phyloP scores from a whole-genome alignment of 2,797 vertebrate genomes.

The Botia almorhae region DNA sequence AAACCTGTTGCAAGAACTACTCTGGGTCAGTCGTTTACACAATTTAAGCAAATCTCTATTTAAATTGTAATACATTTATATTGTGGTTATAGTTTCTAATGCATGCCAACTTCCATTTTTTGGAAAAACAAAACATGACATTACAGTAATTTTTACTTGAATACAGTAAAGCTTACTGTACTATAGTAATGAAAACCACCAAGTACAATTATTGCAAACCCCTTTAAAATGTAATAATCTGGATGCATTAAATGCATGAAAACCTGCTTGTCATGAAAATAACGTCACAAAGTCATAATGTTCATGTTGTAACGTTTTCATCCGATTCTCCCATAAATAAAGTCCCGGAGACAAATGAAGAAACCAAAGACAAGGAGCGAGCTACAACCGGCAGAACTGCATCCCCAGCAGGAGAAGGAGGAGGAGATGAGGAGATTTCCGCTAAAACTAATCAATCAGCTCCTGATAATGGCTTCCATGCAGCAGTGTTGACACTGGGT shows the following conservation, averaged over 20 bases:
- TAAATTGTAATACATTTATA: no score
- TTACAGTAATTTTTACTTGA: no score
- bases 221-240: not conserved
- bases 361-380: conserved; percentile 21
- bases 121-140: no score
- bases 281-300: not conserved
- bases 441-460: conserved; percentile 85
- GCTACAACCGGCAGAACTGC: conserved; percentile 27
- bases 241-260: not conserved
- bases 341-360: conserved; percentile 4
- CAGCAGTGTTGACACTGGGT: conserved; percentile 82
- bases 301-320: not conserved
- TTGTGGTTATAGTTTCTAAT: no score
- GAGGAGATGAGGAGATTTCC: conserved; percentile 76
- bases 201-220: conserved; percentile 24
- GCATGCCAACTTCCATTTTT: no score
- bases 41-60: not conserved
- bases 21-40: not conserved
- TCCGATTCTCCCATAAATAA: not conserved
- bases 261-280: not conserved
- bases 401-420: conserved; percentile 68
- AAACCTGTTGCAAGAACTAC: not conserved
- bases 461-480: conserved; percentile 83
- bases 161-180: no score
- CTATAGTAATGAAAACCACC: not conserved